phyloP scores from a whole-genome alignment of 2,797 vertebrate genomes.

The Betta splendens region DNA sequence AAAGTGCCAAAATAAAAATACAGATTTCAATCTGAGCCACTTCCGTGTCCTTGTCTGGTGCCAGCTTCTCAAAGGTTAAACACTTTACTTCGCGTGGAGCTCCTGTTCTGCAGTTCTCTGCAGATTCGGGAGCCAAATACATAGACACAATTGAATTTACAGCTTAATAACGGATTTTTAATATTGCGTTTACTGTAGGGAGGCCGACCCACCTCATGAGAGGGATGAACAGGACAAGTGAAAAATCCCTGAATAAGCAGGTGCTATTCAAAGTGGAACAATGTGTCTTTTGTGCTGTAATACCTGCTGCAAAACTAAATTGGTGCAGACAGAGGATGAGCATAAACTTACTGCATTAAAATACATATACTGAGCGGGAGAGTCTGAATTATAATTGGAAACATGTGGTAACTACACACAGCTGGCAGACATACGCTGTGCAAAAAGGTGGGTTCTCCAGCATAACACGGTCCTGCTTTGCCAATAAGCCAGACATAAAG shows the following conservation, averaged over 20 bases:
- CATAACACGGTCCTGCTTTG: neutral
- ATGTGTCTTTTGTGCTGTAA: constrained; percentile 37
- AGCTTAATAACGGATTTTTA: constrained; percentile 58
- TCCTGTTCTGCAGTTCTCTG: constrained; percentile 54
- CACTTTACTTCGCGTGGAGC: constrained; percentile 61
- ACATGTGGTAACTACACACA: too few species aligned
- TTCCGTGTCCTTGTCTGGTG: constrained; percentile 29
- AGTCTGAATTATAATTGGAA: too few species aligned
- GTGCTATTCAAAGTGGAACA: constrained; percentile 22
- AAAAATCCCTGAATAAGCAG: constrained; percentile 37
- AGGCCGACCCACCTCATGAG: constrained; percentile 44
- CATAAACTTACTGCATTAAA: neutral
- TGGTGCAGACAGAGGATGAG: neutral
- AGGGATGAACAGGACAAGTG: constrained; percentile 33
- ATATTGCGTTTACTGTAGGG: constrained; percentile 50
- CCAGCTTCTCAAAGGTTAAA: constrained; percentile 65
- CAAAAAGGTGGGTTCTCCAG: neutral
- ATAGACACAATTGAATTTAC: constrained; percentile 62
- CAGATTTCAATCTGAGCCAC: constrained; percentile 31
- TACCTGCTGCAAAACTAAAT: constrained; percentile 22
- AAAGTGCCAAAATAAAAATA: constrained; percentile 23
- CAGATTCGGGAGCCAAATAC: constrained; percentile 54
- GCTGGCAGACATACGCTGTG: too few species aligned
- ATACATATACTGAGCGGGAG: too few species aligned
- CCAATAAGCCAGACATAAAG: neutral